A percentile compares a stretch with the other conserved stretches of the same genome.
These are phyloP conservation scores for Pandemis cinnamomeana DNA, from an alignment of 2,888 invertebrate genomes.

Conservation along the genomic window DNA sequence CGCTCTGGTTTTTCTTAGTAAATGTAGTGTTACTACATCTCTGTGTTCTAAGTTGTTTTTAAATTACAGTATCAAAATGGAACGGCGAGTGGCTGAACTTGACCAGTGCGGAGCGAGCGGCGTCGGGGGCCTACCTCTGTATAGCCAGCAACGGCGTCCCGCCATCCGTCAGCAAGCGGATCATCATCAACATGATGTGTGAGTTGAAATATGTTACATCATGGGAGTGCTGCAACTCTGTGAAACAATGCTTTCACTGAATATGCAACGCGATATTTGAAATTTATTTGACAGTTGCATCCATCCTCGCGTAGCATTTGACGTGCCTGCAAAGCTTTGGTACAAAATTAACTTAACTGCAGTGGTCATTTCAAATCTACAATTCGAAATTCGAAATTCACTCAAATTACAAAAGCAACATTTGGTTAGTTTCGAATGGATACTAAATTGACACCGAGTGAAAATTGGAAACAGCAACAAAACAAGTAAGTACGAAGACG, in stretches of 20 bases:
- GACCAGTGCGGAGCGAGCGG: slow-evolving; percentile 82
- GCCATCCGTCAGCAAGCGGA: slow-evolving; percentile 79
- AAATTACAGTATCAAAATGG: slow-evolving; percentile 80
- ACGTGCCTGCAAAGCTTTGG: neutral
- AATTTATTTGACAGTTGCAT: neutral
- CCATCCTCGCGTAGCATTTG: neutral
- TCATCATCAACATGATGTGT: slow-evolving; percentile 85
- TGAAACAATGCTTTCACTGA: neutral
- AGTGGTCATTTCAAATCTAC: neutral
- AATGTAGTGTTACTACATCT: too few species aligned
- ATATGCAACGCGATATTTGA: neutral
- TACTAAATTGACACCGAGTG: too few species aligned
- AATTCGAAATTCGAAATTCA: too few species aligned
- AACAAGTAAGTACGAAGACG: too few species aligned
- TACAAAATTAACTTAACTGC: neutral
- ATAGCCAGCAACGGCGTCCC: slow-evolving; percentile 87
- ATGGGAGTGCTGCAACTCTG: neutral
- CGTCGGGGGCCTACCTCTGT: slow-evolving; percentile 87
- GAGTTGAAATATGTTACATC: slow-evolving; percentile 56
- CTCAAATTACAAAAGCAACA: too few species aligned
- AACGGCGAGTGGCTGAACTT: slow-evolving; percentile 84
- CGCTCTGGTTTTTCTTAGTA: neutral
- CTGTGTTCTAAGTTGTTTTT: slow-evolving; percentile 18
- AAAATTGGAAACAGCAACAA: too few species aligned
- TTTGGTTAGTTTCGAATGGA: too few species aligned